Base-by-base conservation (phyloP, 2,888 invertebrate genomes). In the Caenorhabditis sinica region DNA sequence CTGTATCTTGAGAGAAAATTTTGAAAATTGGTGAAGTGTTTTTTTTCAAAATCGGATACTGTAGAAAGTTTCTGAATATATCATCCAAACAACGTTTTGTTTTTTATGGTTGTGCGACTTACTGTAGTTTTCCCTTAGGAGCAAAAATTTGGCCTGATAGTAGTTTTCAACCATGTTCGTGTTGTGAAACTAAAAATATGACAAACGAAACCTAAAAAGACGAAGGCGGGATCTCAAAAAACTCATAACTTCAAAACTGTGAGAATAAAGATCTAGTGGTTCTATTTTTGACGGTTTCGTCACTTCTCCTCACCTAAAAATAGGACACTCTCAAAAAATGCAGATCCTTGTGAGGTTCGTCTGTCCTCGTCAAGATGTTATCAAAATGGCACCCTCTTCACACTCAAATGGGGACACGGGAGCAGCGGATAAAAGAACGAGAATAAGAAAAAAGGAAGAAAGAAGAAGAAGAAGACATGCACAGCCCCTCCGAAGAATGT, bases 351-450 rank as follows among this genome's bases (percentile, higher is more conserved):
- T 69, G 40, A 69, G 68, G 56, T 68, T 76, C 49, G 68, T 56
- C 45, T 60, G 76, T 56, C 56, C 60, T 69, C 51, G 69, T 77
- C 77, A 69, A 69, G 49, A 61, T 61, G 69, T 69, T 51, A 69
- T 69, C 77, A 77, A 69, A 69, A 43, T 36, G 49, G 28, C 58
- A 28, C 65, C 40, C 23, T 25, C 63, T 74, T 49, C 75, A 75
- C 75, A 58, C 51, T 56, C 25, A 71, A 58, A 43, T n/a, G 56
- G 30, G 13, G n/a, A n/a, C n/a, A 49, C 30, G 23, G 33, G 20
- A 56, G 53, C 69, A 36, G 13, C 33, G 51, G 53, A n/a, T 23
- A 61, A 40, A 58, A 40, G 71, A 58, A 23, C 28, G 56, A 56
- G 56, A 13, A 56, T 15, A 56, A 28, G 28, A 51, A 49, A 25